phyloP scores from a whole-genome alignment of 2,797 vertebrate genomes.

The Hephaestus fuliginosus region DNA sequence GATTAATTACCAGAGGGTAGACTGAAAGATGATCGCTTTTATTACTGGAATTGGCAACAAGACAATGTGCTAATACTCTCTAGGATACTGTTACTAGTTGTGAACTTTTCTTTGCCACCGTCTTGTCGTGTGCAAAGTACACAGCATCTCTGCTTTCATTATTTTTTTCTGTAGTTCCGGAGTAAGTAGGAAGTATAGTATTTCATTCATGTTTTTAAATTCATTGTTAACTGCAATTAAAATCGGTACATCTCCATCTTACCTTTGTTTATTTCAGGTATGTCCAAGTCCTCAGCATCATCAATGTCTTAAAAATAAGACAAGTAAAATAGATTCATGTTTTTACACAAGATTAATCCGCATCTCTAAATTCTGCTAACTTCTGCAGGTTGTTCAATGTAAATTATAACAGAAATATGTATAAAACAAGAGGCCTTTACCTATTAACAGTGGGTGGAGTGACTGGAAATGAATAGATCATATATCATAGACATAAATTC shows the following conservation, averaged over 20 bases:
- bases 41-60: too few relatives aligned
- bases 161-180: background rate
- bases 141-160: too few relatives aligned
- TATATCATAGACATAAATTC: background rate
- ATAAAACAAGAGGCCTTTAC: conserved; percentile 16
- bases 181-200: background rate
- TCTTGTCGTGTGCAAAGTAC: too few relatives aligned
- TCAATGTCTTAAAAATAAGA: conserved; percentile 22
- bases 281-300: conserved; percentile 21
- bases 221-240: background rate
- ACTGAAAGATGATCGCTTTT: background rate
- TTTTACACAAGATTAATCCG: background rate
- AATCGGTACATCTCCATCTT: background rate
- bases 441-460: conserved; percentile 3
- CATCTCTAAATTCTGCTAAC: background rate
- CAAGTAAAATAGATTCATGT: too few relatives aligned
- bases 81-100: background rate
- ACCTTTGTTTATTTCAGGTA: conserved; percentile 54
- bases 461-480: conserved; percentile 12
- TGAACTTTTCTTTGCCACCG: too few relatives aligned
- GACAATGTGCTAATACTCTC: background rate
- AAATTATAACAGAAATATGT: background rate
- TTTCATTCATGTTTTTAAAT: background rate
- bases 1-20: too few relatives aligned
- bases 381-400: background rate